Conservation (phyloP, 2,113 vertebrate species). For the Lipophrys pholis region DNA sequence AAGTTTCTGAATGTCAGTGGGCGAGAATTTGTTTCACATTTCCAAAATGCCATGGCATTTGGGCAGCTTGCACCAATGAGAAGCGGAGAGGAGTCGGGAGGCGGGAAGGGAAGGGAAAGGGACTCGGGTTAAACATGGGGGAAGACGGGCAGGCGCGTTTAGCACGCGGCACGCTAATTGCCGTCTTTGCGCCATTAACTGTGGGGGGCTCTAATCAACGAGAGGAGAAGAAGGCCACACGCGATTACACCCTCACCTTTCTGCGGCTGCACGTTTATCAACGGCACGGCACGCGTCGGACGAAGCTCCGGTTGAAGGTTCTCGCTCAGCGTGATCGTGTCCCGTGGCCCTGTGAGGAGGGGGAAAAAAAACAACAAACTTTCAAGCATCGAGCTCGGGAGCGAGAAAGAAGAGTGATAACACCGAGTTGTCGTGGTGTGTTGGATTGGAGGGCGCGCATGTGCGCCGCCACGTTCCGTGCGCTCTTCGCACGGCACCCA, state of each 20-base stretch:
- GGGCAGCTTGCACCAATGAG: constrained; percentile 81
- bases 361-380: too few relatives aligned
- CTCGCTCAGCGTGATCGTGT: constrained; percentile 83
- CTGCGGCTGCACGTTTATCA: constrained; percentile 56
- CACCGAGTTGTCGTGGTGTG: constrained; percentile 5
- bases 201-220: constrained; percentile 60
- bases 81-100: constrained; percentile 62
- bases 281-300: constrained; percentile 69
- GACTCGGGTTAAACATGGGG: constrained; percentile 62
- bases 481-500: constrained; percentile 25
- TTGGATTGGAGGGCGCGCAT: constrained; percentile 43
- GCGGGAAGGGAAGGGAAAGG: constrained; percentile 33
- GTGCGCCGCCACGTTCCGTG: neutral
- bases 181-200: constrained; percentile 53
- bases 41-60: constrained; percentile 89
- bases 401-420: neutral
- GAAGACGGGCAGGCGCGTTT: constrained; percentile 46
- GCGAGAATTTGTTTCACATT: constrained; percentile 84
- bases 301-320: constrained; percentile 80
- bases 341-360: constrained; percentile 84
- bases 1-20: constrained; percentile 87
- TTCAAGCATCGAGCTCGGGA: neutral
- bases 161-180: constrained; percentile 69
- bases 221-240: constrained; percentile 51
- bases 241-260: constrained; percentile 79